Evolutionary conservation across 2,888 invertebrate genomes (phyloP).

Genomic region (Metallyticus violacea): DNA sequence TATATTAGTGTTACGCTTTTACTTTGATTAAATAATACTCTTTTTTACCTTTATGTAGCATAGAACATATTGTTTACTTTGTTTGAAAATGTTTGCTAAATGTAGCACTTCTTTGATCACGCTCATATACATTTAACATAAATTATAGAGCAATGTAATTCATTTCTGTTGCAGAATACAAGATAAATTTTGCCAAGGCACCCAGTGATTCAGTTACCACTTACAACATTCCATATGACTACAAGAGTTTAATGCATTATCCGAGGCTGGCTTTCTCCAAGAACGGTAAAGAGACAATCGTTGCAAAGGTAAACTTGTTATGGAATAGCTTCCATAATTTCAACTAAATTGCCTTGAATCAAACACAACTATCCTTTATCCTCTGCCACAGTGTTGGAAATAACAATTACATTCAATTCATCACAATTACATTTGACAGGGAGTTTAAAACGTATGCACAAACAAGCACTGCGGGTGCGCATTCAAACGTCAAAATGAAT

Average conservation of each 20-base stretch:
- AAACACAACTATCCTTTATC: not conserved
- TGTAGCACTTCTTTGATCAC: no score
- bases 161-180: slow-evolving; percentile 34
- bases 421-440: not conserved
- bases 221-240: slow-evolving; percentile 38
- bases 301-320: slow-evolving; percentile 36
- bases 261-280: slow-evolving; percentile 39
- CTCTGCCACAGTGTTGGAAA: not conserved
- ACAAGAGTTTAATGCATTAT: slow-evolving; percentile 41
- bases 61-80: no score
- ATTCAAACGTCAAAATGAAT: not conserved
- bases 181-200: slow-evolving; percentile 42
- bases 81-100: no score
- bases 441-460: no score
- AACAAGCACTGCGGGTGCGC: not conserved
- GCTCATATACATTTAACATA: no score
- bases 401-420: not conserved
- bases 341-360: not conserved
- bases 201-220: slow-evolving; percentile 36
- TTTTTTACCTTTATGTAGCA: no score
- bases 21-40: no score
- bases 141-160: no score
- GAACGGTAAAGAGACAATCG: slow-evolving; percentile 39
- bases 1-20: no score
- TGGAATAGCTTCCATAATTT: not conserved